phyloP scores from a whole-genome alignment of 2,113 vertebrate genomes.

The Sterrhoptilus dennistouni region DNA sequence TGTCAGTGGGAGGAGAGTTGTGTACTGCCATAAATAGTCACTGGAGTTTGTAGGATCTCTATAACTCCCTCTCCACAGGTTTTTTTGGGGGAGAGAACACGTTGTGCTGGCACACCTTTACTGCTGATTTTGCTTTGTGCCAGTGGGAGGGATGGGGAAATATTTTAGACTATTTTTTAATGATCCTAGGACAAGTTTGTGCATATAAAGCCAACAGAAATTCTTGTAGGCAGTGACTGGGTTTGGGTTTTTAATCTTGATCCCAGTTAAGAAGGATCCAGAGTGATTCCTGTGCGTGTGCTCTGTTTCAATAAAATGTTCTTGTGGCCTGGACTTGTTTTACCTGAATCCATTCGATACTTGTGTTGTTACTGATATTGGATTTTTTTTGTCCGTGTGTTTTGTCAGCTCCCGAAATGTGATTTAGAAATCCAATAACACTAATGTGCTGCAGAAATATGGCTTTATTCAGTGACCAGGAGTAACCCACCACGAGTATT shows the following conservation, averaged over 20 bases:
- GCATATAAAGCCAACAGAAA: background rate
- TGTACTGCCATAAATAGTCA: background rate
- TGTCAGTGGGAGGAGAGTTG: background rate
- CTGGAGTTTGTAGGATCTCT: background rate
- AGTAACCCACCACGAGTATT: slow-evolving; percentile 44
- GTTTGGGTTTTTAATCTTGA: background rate
- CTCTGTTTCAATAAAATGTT: background rate
- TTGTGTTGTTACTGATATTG: background rate
- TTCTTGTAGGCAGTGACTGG: background rate
- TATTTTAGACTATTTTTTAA: background rate
- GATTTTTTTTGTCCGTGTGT: background rate
- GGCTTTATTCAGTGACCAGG: slow-evolving; percentile 7
- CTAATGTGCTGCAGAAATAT: slow-evolving; percentile 48
- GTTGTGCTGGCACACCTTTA: background rate
- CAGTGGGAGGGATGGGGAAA: background rate
- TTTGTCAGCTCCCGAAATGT: slow-evolving; percentile 16
- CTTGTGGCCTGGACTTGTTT: background rate
- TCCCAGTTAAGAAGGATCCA: background rate
- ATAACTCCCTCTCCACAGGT: fast-evolving
- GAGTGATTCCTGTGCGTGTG: background rate
- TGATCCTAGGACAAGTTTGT: background rate
- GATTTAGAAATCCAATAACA: slow-evolving; percentile 66
- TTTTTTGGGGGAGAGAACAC: background rate
- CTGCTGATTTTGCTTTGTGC: background rate
- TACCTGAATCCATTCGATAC: background rate